Conservation (phyloP, 2,113 vertebrate species). For the Oostethus manadensis region DNA sequence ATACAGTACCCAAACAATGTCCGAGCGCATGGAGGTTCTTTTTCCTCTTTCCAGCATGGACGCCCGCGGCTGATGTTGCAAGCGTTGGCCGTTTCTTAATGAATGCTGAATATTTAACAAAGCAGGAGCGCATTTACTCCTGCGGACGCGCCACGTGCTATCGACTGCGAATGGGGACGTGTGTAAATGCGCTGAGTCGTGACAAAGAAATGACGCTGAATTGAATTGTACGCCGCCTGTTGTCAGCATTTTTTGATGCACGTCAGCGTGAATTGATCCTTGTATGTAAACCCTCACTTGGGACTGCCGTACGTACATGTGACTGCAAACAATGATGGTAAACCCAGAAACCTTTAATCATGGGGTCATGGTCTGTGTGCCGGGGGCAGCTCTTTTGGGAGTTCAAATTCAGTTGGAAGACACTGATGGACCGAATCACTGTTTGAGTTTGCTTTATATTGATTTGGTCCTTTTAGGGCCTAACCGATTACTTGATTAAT, state of each 20-base stretch:
- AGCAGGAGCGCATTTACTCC: constrained; percentile 5
- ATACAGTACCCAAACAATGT: constrained; percentile 23
- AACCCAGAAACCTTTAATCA: too few species aligned
- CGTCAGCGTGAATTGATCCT: too few species aligned
- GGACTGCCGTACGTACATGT: too few species aligned
- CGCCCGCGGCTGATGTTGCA: constrained; percentile 20
- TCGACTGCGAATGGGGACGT: constrained; percentile 17
- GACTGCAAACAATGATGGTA: too few species aligned
- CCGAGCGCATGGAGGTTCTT: neutral
- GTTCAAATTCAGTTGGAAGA: too few species aligned
- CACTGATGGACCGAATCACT: too few species aligned
- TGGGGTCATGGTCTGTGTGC: too few species aligned
- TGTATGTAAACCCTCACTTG: neutral
- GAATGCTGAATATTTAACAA: constrained; percentile 44
- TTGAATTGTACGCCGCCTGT: constrained; percentile 22
- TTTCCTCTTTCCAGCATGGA: constrained; percentile 10
- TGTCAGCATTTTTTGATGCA: neutral
- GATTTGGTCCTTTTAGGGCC: too few species aligned
- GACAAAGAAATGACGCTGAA: constrained; percentile 30
- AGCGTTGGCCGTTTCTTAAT: constrained; percentile 17
- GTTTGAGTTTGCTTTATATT: too few species aligned
- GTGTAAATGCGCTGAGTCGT: constrained; percentile 21
- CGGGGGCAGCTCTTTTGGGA: too few species aligned
- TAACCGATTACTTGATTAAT: too few species aligned
- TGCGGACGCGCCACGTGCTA: constrained; percentile 9